Conservation (phyloP, 2,113 vertebrate genomes). For the Anolis sagrei region DNA sequence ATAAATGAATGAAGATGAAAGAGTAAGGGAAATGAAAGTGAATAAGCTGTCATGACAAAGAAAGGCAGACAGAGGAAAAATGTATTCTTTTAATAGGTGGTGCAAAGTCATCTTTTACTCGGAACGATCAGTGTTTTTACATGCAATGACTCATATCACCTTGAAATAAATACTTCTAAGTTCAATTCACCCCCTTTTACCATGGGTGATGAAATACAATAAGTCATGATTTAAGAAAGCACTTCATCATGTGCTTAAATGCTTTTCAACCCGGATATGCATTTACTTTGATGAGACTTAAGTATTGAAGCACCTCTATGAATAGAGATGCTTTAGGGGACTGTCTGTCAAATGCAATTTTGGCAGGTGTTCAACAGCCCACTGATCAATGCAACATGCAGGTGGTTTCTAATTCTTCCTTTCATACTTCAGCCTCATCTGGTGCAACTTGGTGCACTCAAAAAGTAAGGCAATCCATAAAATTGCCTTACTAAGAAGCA, state of each 20-base stretch:
- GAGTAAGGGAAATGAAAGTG: neutral
- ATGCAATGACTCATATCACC: slow-evolving; percentile 27
- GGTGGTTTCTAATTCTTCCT: slow-evolving; percentile 18
- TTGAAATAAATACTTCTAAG: neutral
- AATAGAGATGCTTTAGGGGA: slow-evolving; percentile 15
- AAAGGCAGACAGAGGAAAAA: neutral
- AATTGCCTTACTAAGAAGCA: slow-evolving; percentile 1
- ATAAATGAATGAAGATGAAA: neutral
- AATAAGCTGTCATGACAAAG: neutral
- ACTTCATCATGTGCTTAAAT: neutral
- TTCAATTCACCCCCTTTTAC: neutral
- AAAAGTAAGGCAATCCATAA: neutral
- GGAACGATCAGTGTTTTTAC: neutral
- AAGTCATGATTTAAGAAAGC: neutral
- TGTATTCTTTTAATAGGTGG: neutral
- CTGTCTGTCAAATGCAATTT: slow-evolving; percentile 26
- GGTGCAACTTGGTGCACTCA: neutral
- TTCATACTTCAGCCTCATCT: neutral
- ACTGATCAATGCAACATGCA: slow-evolving; percentile 2
- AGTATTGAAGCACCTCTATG: slow-evolving; percentile 15
- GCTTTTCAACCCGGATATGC: slow-evolving; percentile 20
- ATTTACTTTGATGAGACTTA: slow-evolving; percentile 37
- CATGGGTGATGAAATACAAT: neutral
- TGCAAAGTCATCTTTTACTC: neutral
- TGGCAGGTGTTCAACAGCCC: slow-evolving; percentile 16